Percentiles rank a stretch among this genome's conserved stretches.
These are phyloP conservation scores for Diprion similis DNA, from an alignment of 1,140 invertebrate genomes.

Conservation along the genomic window DNA sequence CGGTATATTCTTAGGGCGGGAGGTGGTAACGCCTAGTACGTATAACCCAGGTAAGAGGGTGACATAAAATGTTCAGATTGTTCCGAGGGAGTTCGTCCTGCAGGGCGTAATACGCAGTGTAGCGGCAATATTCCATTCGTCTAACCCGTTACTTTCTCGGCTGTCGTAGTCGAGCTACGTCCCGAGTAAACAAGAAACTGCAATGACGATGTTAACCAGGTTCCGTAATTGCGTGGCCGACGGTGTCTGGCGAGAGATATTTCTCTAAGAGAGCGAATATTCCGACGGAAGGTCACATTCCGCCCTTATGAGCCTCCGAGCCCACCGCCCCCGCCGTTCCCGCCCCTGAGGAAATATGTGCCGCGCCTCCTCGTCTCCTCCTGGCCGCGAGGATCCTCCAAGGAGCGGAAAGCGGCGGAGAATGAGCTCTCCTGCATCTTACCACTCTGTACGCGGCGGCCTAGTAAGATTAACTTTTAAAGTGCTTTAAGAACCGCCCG, in stretches of 20 bases:
- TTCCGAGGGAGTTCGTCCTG: background rate
- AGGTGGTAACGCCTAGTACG: too few relatives aligned
- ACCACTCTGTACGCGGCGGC: conserved; percentile 5
- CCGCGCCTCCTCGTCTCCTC: background rate
- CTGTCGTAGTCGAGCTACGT: background rate
- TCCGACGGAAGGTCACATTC: background rate
- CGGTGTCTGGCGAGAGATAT: background rate
- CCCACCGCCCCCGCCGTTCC: too few relatives aligned
- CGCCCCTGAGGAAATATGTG: background rate
- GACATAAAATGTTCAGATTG: conserved; percentile 3
- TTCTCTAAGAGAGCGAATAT: background rate
- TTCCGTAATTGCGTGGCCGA: background rate
- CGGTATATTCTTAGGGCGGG: too few relatives aligned
- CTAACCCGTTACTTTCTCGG: background rate
- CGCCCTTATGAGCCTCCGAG: background rate
- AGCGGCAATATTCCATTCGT: background rate
- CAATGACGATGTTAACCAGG: background rate
- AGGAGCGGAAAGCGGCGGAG: background rate
- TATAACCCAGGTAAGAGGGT: background rate
- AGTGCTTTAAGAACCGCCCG: conserved; percentile 30
- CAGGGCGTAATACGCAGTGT: background rate
- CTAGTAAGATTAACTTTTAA: conserved; percentile 48
- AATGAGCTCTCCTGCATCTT: background rate
- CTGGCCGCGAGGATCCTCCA: too few relatives aligned
- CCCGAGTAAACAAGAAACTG: background rate